phyloP scores from a whole-genome alignment of 1,140 invertebrate species.

The Bactericera cockerelli region DNA sequence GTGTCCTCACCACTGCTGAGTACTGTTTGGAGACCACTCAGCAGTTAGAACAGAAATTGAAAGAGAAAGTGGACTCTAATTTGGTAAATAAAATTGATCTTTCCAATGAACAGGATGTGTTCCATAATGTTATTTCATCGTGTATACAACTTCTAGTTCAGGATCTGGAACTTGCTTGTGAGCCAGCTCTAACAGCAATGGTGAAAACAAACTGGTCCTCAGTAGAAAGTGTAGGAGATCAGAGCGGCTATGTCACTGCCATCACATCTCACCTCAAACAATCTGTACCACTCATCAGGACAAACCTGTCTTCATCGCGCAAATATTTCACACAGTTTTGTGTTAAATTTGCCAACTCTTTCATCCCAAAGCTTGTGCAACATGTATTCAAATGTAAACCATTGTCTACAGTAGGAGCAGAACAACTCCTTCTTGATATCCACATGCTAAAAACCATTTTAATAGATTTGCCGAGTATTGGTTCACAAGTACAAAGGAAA shows the following conservation, averaged over 20 bases:
- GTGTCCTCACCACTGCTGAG: conserved; percentile 89
- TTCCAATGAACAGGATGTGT: conserved; percentile 80
- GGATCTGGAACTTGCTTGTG: conserved; percentile 87
- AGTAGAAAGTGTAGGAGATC: conserved; percentile 88
- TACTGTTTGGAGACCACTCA: conserved; percentile 97
- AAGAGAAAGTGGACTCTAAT: conserved; percentile 70
- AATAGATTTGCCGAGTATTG: conserved; percentile 85
- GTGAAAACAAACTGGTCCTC: conserved; percentile 79
- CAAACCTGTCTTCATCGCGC: conserved; percentile 80
- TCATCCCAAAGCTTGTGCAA: conserved; percentile 89
- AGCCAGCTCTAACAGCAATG: conserved; percentile 84
- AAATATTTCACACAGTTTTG: conserved; percentile 99
- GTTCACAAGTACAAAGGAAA: conserved; percentile 68
- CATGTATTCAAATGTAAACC: conserved; percentile 90
- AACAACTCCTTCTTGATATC: conserved; percentile 93
- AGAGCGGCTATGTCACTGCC: conserved; percentile 84
- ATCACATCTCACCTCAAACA: conserved; percentile 77
- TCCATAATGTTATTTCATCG: conserved; percentile 80
- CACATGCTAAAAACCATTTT: conserved; percentile 94
- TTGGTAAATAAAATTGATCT: conserved; percentile 72
- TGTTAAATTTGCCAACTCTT: conserved; percentile 81
- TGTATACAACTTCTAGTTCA: conserved; percentile 88
- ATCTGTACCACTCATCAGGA: conserved; percentile 75
- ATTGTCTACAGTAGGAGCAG: conserved; percentile 79
- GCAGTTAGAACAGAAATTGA: conserved; percentile 89